phyloP scores from a whole-genome alignment of 2,888 invertebrate species.

The Melanostoma mellinum region DNA sequence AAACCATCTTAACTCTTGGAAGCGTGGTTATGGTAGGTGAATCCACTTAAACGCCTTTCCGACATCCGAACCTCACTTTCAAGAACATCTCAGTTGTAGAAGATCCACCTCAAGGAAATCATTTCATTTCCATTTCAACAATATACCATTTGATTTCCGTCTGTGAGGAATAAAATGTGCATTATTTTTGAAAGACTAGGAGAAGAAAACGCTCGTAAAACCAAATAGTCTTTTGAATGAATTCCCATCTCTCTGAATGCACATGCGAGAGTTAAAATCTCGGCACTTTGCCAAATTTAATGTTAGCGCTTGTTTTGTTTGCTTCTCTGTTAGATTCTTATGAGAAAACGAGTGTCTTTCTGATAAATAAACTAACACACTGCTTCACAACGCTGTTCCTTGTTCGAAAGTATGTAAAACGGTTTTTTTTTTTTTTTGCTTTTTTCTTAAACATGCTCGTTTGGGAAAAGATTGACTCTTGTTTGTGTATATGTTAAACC shows the following conservation, averaged over 20 bases:
- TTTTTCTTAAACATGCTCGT: slow-evolving; percentile 35
- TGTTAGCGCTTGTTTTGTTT: slow-evolving; percentile 59
- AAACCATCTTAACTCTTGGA: slow-evolving; percentile 7
- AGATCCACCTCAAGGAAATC: slow-evolving; percentile 56
- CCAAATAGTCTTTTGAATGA: slow-evolving; percentile 67
- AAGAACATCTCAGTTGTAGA: neutral
- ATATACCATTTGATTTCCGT: slow-evolving; percentile 63
- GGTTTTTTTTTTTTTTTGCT: slow-evolving; percentile 21
- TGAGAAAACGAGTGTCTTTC: slow-evolving; percentile 27
- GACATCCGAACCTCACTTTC: slow-evolving; percentile 20
- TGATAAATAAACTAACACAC: slow-evolving; percentile 56
- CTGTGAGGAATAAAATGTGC: slow-evolving; percentile 46
- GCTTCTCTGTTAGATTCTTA: slow-evolving; percentile 34
- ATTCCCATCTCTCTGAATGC: slow-evolving; percentile 24
- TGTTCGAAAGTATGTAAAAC: slow-evolving; percentile 5
- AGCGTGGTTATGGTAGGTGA: slow-evolving; percentile 53
- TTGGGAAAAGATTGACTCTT: slow-evolving; percentile 13
- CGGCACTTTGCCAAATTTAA: slow-evolving; percentile 68
- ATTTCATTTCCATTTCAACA: slow-evolving; percentile 53
- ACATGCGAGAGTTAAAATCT: slow-evolving; percentile 49
- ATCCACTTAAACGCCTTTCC: slow-evolving; percentile 56
- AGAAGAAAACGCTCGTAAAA: slow-evolving; percentile 62
- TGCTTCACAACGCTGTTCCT: slow-evolving; percentile 12
- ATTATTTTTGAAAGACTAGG: slow-evolving; percentile 39
- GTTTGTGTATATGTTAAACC: slow-evolving; percentile 43